Conservation (phyloP, 1,140 invertebrate genomes). For the Melanaphis sacchari region DNA sequence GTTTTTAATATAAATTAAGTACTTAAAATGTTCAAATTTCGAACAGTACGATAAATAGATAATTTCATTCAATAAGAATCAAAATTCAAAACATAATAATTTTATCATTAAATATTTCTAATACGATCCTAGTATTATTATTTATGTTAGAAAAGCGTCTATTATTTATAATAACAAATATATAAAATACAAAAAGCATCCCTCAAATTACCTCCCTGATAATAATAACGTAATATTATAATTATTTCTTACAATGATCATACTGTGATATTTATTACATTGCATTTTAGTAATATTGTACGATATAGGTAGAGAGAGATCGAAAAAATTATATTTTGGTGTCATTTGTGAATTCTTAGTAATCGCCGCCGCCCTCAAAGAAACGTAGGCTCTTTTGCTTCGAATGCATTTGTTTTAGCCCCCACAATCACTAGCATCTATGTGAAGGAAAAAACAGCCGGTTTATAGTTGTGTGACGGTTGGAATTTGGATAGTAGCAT, state of each 20-base stretch:
- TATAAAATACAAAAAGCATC: not conserved
- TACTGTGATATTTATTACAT: not conserved
- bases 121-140: not conserved
- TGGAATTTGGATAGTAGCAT: not conserved
- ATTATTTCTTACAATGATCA: not conserved
- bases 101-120: not conserved
- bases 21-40: not conserved
- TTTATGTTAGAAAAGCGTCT: not conserved
- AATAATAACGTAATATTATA: not conserved
- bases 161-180: not conserved
- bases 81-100: not conserved
- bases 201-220: not conserved
- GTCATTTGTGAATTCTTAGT: not conserved
- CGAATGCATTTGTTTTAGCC: not conserved
- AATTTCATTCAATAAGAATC: too few species aligned
- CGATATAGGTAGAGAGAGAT: not conserved
- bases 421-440: too few species aligned
- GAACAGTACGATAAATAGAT: too few species aligned
- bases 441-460: too few species aligned
- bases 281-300: not conserved
- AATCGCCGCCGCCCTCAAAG: not conserved
- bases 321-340: not conserved
- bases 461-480: not conserved
- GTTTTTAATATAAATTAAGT: not conserved
- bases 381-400: not conserved